Percentiles rank a stretch among this genome's conserved stretches.
Conservation (phyloP, 1,140 invertebrate species). For the Drosophila azteca region DNA sequence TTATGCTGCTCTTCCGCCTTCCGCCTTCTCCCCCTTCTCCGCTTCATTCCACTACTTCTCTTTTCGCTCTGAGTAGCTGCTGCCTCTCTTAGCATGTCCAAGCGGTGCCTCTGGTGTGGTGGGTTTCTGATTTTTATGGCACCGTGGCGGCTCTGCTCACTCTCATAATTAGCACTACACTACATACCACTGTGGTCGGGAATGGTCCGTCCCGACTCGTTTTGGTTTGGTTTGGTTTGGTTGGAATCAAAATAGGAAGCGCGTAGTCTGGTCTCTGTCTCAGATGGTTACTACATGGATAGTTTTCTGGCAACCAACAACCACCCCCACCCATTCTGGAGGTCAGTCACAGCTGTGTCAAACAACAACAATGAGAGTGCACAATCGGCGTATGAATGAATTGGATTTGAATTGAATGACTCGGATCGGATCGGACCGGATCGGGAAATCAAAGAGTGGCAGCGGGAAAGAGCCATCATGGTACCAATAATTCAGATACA, state of each 20-base stretch:
- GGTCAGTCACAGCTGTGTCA: slow-evolving; percentile 34
- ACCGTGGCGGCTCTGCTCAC: slow-evolving; percentile 31
- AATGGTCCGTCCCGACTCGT: background rate
- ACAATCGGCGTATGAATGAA: slow-evolving; percentile 27
- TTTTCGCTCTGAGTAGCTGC: background rate
- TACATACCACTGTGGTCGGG: background rate
- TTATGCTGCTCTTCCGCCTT: background rate
- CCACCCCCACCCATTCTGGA: background rate
- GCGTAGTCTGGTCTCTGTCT: background rate
- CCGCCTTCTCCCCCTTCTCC: background rate
- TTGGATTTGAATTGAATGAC: slow-evolving; percentile 24
- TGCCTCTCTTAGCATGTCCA: no score
- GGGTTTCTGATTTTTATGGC: slow-evolving; percentile 69
- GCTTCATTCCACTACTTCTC: background rate
- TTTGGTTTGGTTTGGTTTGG: background rate
- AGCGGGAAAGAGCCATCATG: background rate
- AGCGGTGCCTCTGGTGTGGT: slow-evolving; percentile 44
- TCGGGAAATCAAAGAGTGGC: background rate
- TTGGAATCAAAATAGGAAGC: slow-evolving; percentile 14
- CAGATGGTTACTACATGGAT: slow-evolving; percentile 35
- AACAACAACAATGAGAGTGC: slow-evolving; percentile 37
- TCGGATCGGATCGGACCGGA: slow-evolving; percentile 1
- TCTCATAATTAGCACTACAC: slow-evolving; percentile 28
- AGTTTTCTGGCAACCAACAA: background rate
- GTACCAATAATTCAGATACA: slow-evolving; percentile 16